A percentile compares a stretch with the other conserved stretches of the same genome.
Evolutionary conservation across 2,888 invertebrate species (phyloP).

Genomic region (Sarcophaga subvicina): DNA sequence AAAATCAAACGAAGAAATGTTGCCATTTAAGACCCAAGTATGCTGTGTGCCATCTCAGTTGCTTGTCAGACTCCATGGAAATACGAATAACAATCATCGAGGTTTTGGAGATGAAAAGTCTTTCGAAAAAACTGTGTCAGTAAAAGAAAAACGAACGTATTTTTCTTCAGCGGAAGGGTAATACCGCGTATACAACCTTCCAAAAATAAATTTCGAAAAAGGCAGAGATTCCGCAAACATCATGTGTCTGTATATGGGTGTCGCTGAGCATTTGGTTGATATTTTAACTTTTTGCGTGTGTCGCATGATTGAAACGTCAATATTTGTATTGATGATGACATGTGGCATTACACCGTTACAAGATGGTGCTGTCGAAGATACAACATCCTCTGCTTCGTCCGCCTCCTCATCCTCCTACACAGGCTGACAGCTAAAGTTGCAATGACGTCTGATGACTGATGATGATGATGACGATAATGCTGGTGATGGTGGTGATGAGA

Average conservation of each 20-base stretch:
- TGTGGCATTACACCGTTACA: conserved; percentile 70
- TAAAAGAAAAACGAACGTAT: not conserved
- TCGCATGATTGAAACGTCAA: conserved; percentile 76
- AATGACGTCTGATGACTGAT: conserved; percentile 44
- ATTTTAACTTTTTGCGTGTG: conserved; percentile 77
- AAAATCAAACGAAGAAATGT: not conserved
- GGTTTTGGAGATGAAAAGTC: not conserved
- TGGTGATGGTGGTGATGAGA: conserved; percentile 38
- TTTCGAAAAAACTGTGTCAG: not conserved
- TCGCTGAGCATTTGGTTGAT: conserved; percentile 75
- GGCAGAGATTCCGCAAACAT: not conserved
- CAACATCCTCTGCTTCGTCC: conserved; percentile 18
- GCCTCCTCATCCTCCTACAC: conserved; percentile 55
- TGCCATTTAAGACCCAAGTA: conserved; percentile 25
- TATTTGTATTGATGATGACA: conserved; percentile 76
- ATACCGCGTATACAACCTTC: too few relatives aligned
- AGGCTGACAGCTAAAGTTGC: conserved; percentile 29
- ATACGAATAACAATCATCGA: not conserved
- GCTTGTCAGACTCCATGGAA: not conserved
- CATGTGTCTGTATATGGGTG: conserved; percentile 79
- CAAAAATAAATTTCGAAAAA: not conserved
- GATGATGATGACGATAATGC: conserved; percentile 11
- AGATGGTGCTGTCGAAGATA: conserved; percentile 35
- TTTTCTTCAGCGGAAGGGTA: not conserved
- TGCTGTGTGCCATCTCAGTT: not conserved